Evolutionary conservation across 2,888 invertebrate genomes (phyloP).

Genomic region (Diachrysia chrysitis): DNA sequence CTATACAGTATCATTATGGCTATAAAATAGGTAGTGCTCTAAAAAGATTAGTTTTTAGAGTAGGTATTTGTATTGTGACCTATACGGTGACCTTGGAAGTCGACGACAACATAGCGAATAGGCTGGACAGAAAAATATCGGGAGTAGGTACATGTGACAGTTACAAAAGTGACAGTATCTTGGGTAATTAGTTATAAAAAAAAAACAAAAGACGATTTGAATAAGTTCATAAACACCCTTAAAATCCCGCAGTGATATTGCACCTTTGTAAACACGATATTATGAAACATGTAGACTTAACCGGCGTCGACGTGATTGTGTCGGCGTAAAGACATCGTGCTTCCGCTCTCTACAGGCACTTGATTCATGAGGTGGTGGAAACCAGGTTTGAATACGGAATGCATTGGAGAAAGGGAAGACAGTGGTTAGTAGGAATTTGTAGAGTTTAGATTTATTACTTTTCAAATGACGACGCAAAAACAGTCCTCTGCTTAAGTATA

Average conservation of each 20-base stretch:
- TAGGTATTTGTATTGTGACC: not conserved
- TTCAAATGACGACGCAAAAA: too few species aligned
- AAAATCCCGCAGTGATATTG: not conserved
- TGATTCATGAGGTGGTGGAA: not conserved
- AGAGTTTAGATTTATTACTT: too few species aligned
- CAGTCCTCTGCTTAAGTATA: too few species aligned
- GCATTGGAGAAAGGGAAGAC: not conserved
- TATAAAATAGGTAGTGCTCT: constrained; percentile 24
- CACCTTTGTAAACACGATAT: not conserved
- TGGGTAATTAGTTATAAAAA: too few species aligned
- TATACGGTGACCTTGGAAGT: too few species aligned
- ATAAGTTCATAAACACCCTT: too few species aligned
- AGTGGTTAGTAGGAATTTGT: too few species aligned
- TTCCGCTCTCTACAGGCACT: not conserved
- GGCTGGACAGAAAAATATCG: too few species aligned
- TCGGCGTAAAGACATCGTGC: not conserved
- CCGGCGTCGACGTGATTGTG: not conserved
- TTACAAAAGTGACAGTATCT: too few species aligned
- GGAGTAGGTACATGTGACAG: too few species aligned
- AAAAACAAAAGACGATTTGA: too few species aligned
- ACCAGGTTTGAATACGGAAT: not conserved
- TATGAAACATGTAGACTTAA: not conserved
- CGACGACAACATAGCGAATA: too few species aligned
- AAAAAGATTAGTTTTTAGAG: not conserved
- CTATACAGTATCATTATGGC: constrained; percentile 21